Evolutionary conservation across 2,888 invertebrate species (phyloP), one percentile per base, ranked within the genome.

Genomic region (Petrophora chlorosata): DNA sequence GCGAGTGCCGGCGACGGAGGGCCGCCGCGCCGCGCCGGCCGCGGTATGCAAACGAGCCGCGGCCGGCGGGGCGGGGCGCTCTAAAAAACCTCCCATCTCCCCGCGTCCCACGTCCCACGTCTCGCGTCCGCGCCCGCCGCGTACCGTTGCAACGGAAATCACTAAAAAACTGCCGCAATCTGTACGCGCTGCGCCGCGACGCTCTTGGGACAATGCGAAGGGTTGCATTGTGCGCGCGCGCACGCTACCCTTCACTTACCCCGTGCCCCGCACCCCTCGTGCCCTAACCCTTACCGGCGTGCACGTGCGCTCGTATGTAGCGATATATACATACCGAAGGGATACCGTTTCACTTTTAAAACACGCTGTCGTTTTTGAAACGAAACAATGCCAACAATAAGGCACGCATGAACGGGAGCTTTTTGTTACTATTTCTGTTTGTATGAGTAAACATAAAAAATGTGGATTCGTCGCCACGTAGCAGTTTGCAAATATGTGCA

Each of bases 21-120:
- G 3, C 3, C 23, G 16, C 43, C 51, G 34, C 52, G 62, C 44
- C 38, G 48, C 44, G 58, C 38, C n/a, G 34, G 33, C 4, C 23
- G 22, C 32, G n/a, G 55, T 79, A 80, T 82, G 83, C 83, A 81
- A 80, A 82, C 71, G 70, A 77, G 76, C 43, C 53, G 53, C 48
- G 63, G 66, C 71, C 25, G 25, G 73, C 69, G 62, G 74, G 63
- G 71, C 56, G 41, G 55, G 52, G 41, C 48, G 23, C 23, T 13
- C 17, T 19, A 19, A 34, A 26, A 42, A 17, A 35, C 47, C 47
- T 45, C 45, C 45, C 42, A 42, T 50, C 44, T 52, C 49, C 30
- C 59, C 47, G 39, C 52, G 25, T 44, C 47, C 53, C 65, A 36
- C 61, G 63, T 59, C 55, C 58, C n/a, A n/a, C n/a, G n/a, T n/a